A percentile compares a stretch with the other conserved stretches of the same genome.
phyloP scores from a whole-genome alignment of 2,113 vertebrate species.

The Callipepla californica region DNA sequence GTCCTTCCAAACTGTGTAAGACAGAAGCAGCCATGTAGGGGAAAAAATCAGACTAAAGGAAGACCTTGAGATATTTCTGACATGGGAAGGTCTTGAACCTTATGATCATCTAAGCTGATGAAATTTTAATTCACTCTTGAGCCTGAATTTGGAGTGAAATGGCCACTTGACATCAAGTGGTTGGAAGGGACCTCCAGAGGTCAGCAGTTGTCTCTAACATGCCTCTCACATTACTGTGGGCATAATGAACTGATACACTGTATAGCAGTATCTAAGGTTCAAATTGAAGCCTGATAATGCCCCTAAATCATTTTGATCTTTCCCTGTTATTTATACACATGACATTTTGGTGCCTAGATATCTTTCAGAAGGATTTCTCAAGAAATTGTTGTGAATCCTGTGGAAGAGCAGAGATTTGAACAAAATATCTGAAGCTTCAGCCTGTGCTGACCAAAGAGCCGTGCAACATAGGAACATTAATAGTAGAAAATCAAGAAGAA shows the following conservation, averaged over 20 bases:
- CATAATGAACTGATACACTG: not conserved
- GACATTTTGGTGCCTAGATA: not conserved
- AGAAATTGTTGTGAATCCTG: not conserved
- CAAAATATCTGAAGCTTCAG: not conserved
- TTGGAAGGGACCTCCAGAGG: not conserved
- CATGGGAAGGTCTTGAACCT: not conserved
- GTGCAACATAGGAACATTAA: not conserved
- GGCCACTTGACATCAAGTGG: not conserved
- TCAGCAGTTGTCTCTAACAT: not conserved
- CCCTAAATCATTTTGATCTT: not conserved
- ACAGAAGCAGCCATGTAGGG: not conserved
- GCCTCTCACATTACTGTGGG: not conserved
- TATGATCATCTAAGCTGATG: not conserved
- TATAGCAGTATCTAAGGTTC: not conserved
- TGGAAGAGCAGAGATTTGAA: not conserved
- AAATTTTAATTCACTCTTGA: not conserved
- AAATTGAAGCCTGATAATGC: not conserved
- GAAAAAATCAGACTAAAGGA: not conserved
- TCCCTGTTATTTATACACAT: not conserved
- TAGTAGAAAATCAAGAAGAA: not conserved
- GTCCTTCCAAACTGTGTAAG: not conserved
- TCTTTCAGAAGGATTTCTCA: not conserved
- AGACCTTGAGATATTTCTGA: not conserved
- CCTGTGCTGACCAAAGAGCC: not conserved
- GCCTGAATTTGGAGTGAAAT: not conserved